Conservation (phyloP, 2,888 invertebrate species). For the Lycophotia porphyrea region DNA sequence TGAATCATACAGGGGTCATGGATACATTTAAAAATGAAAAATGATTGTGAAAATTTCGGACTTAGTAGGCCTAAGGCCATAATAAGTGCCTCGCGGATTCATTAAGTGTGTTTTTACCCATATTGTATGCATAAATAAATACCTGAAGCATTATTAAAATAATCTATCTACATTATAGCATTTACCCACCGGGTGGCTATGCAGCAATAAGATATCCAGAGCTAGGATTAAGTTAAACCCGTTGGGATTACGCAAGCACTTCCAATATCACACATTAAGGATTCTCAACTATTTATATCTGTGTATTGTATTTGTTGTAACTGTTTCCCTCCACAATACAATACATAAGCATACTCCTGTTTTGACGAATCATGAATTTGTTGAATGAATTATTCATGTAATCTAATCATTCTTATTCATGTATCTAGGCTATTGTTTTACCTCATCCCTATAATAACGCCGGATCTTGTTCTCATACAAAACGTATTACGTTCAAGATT, state of each 20-base stretch:
- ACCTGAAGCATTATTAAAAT: constrained; percentile 2
- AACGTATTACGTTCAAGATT: constrained; percentile 49
- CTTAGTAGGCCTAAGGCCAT: neutral
- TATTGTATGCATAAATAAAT: neutral
- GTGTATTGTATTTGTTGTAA: neutral
- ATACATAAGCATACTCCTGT: neutral
- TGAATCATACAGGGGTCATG: neutral
- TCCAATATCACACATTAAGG: constrained; percentile 48
- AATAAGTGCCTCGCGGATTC: neutral
- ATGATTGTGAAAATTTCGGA: neutral
- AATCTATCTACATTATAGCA: neutral
- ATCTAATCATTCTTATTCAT: constrained; percentile 41
- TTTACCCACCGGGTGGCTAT: neutral
- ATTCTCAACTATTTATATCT: constrained; percentile 18
- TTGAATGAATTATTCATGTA: constrained; percentile 47
- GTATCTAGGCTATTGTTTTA: constrained; percentile 34
- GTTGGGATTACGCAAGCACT: constrained; percentile 43
- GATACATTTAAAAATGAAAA: too few relatives aligned
- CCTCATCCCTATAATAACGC: constrained; percentile 1
- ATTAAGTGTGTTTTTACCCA: neutral
- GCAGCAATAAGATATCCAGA: constrained; percentile 18
- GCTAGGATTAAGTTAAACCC: constrained; percentile 44
- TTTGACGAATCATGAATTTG: constrained; percentile 27
- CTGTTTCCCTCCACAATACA: constrained; percentile 10
- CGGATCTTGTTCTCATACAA: constrained; percentile 33